Base-by-base conservation (phyloP, 2,797 vertebrate species). In the Tapirus indicus region DNA sequence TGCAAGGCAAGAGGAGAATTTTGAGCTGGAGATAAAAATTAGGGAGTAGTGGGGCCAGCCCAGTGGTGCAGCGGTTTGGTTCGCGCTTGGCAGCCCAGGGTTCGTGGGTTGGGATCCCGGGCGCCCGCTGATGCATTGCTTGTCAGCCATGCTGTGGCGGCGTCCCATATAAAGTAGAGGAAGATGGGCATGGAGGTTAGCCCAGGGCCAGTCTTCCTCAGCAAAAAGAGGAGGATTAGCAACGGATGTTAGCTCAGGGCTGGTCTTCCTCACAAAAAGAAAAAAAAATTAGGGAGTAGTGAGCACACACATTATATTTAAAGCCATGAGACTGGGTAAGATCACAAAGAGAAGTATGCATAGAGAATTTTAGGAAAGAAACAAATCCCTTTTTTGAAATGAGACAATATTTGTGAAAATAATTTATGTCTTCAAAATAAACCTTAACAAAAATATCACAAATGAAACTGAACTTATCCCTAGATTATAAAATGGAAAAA, bases 391-490 rank as follows among this genome's bases (percentile, higher is more conserved):
- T 21, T 82, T 64, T 44, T 56, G 47, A 93, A 88, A 62, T 23
- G 29, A 74, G 25, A 88, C 11, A 60, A 21, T 74, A 92, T 82
- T 74, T 84, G 5, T 18, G 20, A 74, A 72, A 82, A 54, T 62
- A 56, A 82, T 94, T 82, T 56, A 60, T 10, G n/a, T 35, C 47
- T 83, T 38, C 32, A 94, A 75, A 58, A 83, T 75, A 68, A 94
- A 75, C 25, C 38, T 82, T 64, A 38, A 62, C 32, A 80, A 41
- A 88, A 77, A 84, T 11, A 80, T 38, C 74, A 79, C 52, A 78
- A 74, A 84, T 89, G 5, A 77, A 95, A 75, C n/a, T 74, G 75
- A 92, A 82, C 32, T 27, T 75, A 66, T 56, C 8, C 35, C 17
- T 79, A 68, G 13, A 74, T 82, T 92, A 68, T 27, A 68, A 92